Conservation (phyloP, 2,888 invertebrate genomes). For the Chymomyza fuscimana region DNA sequence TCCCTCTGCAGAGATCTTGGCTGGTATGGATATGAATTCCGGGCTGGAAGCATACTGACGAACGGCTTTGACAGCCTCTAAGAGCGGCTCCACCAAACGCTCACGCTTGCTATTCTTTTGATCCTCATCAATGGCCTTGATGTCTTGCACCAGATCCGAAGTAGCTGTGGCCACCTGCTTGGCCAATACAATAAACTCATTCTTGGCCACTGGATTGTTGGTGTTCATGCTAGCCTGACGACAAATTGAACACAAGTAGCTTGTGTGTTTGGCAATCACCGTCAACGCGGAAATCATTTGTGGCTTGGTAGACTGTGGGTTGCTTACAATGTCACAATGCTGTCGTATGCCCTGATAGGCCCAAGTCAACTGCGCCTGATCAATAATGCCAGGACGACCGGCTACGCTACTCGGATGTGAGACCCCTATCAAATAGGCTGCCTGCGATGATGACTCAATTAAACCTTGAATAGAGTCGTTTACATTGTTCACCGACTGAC, state of each 20-base stretch:
- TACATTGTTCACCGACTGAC: slow-evolving; percentile 89
- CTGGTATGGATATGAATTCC: slow-evolving; percentile 95
- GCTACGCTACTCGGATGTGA: slow-evolving; percentile 94
- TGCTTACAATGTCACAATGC: slow-evolving; percentile 90
- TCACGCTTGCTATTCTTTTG: slow-evolving; percentile 88
- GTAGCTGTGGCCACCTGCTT: slow-evolving; percentile 98
- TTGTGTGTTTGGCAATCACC: slow-evolving; percentile 96
- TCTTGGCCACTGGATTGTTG: slow-evolving; percentile 93
- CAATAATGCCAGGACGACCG: slow-evolving; percentile 92
- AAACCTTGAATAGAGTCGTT: slow-evolving; percentile 94
- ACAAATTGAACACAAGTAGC: slow-evolving; percentile 96
- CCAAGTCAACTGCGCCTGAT: slow-evolving; percentile 92
- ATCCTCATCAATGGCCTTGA: slow-evolving; percentile 92
- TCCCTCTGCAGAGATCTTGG: slow-evolving; percentile 92
- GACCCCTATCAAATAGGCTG: slow-evolving; percentile 96
- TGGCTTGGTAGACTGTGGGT: slow-evolving; percentile 87
- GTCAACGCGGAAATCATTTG: slow-evolving; percentile 95
- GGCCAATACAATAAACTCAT: slow-evolving; percentile 98
- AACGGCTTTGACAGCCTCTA: slow-evolving; percentile 94
- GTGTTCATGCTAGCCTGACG: slow-evolving; percentile 95
- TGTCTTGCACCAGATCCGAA: slow-evolving; percentile 94
- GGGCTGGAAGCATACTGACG: slow-evolving; percentile 96
- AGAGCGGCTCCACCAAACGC: slow-evolving; percentile 90
- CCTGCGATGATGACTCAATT: slow-evolving; percentile 95
- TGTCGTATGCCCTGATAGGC: slow-evolving; percentile 94